Evolutionary conservation across 2,888 invertebrate genomes (phyloP), one percentile per base, ranked within the genome.

Genomic region (Heliconius aoede): DNA sequence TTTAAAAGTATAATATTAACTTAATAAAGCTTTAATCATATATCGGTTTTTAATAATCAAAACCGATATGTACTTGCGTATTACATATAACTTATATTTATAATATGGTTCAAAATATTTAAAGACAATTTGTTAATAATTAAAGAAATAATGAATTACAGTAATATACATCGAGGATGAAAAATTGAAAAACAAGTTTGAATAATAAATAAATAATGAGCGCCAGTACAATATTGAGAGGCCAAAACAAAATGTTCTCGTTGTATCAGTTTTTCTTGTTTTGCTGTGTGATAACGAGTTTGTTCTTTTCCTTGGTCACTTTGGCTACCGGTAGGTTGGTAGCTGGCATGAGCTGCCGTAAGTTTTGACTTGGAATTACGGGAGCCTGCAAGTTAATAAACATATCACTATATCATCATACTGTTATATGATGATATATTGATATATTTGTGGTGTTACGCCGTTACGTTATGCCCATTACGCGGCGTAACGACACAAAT

Each of bases 221-320:
- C 51, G 73, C 40, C 68, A 81, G 72, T 40, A 74, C 68, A 8
- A 81, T 62, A 76, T 80, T 80, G 28, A 81, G 72, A 51, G 76
- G 55, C 58, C 77, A 79, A 80, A 77, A 78, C 71, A 81, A 80
- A 79, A 80, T 72, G 24, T 61, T 68, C 28, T 28, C 69, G 77
- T 36, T 58, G 73, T 81, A 80, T 92, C 91, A 92, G 87, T 90
- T 92, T 82, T 92, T 92, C 84, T 95, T 95, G 76, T 95, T 96
- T 84, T 96, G 96, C 80, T 96, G 96, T 78, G 96, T 95, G 83
- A 98, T 97, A 78, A 98, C 97, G 21, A 98, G 95, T 87, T 98
- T 98, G 88, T 98, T 98, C 87, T 96, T 97, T 87, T 97, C 96
- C 80, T 97, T 95, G 0, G 97, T 98, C 51, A 98, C 97, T 90